Conservation (phyloP, 2,888 invertebrate genomes). For the Danaus chrysippus region DNA sequence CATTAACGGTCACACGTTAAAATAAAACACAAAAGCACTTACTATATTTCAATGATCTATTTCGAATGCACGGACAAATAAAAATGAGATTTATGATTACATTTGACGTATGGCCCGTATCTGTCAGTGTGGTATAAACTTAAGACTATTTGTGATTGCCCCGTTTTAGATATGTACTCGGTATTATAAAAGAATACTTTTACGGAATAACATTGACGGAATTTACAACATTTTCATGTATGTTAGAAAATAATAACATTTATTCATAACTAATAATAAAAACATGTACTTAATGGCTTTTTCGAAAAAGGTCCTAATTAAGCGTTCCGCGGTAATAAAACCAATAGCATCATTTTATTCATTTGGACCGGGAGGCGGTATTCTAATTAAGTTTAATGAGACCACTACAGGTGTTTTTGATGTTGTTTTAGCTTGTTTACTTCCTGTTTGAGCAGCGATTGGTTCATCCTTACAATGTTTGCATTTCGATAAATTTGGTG, state of each 20-base stretch:
- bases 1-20: not conserved
- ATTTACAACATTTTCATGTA: not conserved
- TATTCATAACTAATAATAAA: not conserved
- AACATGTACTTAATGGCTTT: not conserved
- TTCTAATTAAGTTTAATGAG: slow-evolving; percentile 3
- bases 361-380: not conserved
- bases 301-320: not conserved
- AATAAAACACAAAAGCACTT: not conserved
- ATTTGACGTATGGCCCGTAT: slow-evolving; percentile 28
- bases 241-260: too few species aligned
- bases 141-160: slow-evolving; percentile 2
- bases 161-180: not conserved
- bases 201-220: too few species aligned
- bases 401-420: slow-evolving; percentile 3
- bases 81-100: slow-evolving; percentile 6
- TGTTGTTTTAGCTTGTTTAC: not conserved
- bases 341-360: not conserved
- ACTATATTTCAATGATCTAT: slow-evolving; percentile 2
- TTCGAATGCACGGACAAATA: slow-evolving; percentile 2
- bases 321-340: not conserved
- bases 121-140: slow-evolving; percentile 16
- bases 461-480: too few species aligned
- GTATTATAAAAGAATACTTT: not conserved
- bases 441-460: not conserved
- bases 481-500: too few species aligned